These are phyloP conservation scores for Aythya baeri DNA, from an alignment of 2,113 vertebrate species.

Conservation along the genomic window DNA sequence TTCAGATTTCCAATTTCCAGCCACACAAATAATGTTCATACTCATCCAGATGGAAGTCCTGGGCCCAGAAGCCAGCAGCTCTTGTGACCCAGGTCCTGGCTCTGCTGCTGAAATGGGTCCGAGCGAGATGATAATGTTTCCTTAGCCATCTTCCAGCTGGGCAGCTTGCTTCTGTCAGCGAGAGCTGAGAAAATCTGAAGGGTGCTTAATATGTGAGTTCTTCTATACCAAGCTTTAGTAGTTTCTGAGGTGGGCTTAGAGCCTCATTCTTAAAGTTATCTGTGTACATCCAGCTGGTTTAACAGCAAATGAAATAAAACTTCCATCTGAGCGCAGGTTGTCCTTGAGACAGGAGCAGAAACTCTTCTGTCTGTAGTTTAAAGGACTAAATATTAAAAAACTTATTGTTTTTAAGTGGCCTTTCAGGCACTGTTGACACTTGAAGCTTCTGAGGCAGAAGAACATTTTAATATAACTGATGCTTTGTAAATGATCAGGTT, in stretches of 20 bases:
- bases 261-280: background rate
- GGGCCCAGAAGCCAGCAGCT: background rate
- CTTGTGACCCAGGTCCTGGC: background rate
- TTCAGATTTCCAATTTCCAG: background rate
- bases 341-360: background rate
- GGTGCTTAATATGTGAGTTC: background rate
- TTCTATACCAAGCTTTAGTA: background rate
- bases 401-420: background rate
- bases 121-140: background rate
- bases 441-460: background rate
- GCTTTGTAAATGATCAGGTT: conserved; percentile 24
- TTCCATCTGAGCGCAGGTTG: background rate
- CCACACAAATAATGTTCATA: background rate
- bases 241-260: background rate
- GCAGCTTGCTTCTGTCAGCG: background rate
- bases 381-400: background rate
- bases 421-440: background rate
- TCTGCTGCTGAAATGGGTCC: background rate
- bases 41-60: background rate
- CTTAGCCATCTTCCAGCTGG: background rate
- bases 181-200: background rate
- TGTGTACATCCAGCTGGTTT: background rate
- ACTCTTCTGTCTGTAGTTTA: background rate
- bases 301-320: background rate
- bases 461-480: conserved; percentile 7